A percentile compares a stretch with the other conserved stretches of the same genome.
phyloP scores from a whole-genome alignment of 1,140 invertebrate species.

The Cotesia glomerata region DNA sequence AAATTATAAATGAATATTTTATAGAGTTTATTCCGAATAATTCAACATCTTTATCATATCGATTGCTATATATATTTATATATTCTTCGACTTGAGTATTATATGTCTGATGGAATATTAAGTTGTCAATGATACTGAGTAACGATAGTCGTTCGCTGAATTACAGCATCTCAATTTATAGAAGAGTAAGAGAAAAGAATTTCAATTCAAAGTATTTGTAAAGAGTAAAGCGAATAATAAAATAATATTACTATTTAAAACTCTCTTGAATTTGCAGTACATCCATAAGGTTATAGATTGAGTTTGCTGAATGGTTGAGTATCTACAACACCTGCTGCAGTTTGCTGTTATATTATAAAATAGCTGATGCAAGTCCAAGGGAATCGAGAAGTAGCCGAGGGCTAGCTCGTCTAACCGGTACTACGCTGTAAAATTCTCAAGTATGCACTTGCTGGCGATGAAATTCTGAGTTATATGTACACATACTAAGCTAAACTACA shows the following conservation, averaged over 20 bases:
- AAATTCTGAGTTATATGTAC: constrained; percentile 1
- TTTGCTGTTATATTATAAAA: too few relatives aligned
- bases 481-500: constrained; percentile 1
- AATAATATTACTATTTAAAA: not conserved
- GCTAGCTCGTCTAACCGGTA: constrained; percentile 54
- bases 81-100: too few relatives aligned
- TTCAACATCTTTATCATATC: too few relatives aligned
- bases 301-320: constrained; percentile 29
- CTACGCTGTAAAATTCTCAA: constrained; percentile 51
- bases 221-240: not conserved
- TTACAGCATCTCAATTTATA: too few relatives aligned
- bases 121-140: too few relatives aligned
- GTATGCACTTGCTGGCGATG: constrained; percentile 41
- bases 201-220: too few relatives aligned
- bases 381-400: constrained; percentile 44
- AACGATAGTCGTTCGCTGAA: too few relatives aligned
- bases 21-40: too few relatives aligned
- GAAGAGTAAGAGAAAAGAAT: too few relatives aligned
- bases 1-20: too few relatives aligned
- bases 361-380: constrained; percentile 43
- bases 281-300: not conserved
- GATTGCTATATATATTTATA: too few relatives aligned
- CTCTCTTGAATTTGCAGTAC: not conserved
- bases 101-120: not conserved
- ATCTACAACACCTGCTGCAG: constrained; percentile 34